Conservation (phyloP, 2,797 vertebrate species). For the Syngnathus rostellatus region DNA sequence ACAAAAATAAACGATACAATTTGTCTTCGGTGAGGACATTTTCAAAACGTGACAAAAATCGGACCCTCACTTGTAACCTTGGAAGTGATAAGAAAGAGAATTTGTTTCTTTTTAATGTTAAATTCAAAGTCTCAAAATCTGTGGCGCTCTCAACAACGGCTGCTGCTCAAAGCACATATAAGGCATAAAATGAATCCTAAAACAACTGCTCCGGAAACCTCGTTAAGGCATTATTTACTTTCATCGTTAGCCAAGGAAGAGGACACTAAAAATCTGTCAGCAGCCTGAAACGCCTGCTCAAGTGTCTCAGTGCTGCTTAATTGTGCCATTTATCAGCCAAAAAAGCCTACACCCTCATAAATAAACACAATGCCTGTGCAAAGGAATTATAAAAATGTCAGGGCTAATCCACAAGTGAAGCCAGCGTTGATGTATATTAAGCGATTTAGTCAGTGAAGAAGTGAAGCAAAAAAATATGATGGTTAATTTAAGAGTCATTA, state of each 20-base stretch:
- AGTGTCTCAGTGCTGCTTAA: constrained; percentile 78
- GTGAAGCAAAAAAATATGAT: constrained; percentile 74
- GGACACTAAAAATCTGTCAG: constrained; percentile 84
- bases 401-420: constrained; percentile 78
- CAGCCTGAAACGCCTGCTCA: constrained; percentile 77
- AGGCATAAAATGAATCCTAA: constrained; percentile 64
- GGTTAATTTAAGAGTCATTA: constrained; percentile 89
- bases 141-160: constrained; percentile 39
- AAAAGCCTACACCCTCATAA: constrained; percentile 79
- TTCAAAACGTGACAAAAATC: constrained; percentile 22
- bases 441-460: constrained; percentile 82
- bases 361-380: constrained; percentile 85
- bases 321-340: constrained; percentile 86
- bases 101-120: constrained; percentile 55
- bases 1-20: constrained; percentile 15
- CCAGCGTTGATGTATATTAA: constrained; percentile 83
- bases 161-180: constrained; percentile 51
- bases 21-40: not conserved
- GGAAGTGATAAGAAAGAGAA: constrained; percentile 50
- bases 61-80: constrained; percentile 39
- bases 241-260: constrained; percentile 79
- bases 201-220: constrained; percentile 68
- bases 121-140: constrained; percentile 53
- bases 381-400: constrained; percentile 91
- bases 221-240: constrained; percentile 86